phyloP scores from a whole-genome alignment of 2,113 vertebrate genomes.

The Paradisaea rubra region DNA sequence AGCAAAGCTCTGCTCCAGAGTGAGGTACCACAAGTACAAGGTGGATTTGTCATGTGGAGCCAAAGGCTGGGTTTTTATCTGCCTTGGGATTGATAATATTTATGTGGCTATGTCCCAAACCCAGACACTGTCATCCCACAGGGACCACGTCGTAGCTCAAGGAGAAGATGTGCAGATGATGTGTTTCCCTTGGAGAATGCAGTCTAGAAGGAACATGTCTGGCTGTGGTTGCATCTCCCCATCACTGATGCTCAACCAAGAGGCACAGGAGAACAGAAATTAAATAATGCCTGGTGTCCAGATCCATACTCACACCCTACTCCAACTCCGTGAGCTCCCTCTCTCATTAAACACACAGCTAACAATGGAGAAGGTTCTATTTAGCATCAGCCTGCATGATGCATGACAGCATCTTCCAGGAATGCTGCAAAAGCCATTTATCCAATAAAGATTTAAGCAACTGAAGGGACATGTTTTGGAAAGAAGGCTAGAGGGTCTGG shows the following conservation, averaged over 20 bases:
- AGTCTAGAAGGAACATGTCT: neutral
- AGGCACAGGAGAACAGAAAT: neutral
- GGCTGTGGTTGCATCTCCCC: neutral
- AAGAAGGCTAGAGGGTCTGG: neutral
- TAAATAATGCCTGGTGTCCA: neutral
- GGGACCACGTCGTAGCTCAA: rapidly evolving
- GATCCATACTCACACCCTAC: neutral
- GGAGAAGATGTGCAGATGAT: neutral
- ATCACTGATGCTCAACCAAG: too few species aligned
- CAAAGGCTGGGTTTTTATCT: neutral
- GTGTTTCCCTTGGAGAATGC: neutral
- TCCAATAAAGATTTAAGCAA: neutral
- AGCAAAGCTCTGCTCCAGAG: neutral
- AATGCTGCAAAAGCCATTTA: neutral
- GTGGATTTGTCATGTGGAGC: neutral
- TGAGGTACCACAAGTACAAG: neutral
- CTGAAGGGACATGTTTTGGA: neutral
- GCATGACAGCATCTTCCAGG: neutral
- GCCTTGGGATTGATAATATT: neutral
- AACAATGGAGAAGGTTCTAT: neutral
- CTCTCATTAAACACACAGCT: neutral
- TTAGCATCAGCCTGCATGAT: neutral
- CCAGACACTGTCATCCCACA: neutral
- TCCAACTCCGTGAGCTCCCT: neutral
- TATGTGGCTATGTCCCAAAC: neutral